A percentile compares a stretch with the other conserved stretches of the same genome.
Conservation (phyloP, 2,113 vertebrate genomes). For the Mustelus asterias region DNA sequence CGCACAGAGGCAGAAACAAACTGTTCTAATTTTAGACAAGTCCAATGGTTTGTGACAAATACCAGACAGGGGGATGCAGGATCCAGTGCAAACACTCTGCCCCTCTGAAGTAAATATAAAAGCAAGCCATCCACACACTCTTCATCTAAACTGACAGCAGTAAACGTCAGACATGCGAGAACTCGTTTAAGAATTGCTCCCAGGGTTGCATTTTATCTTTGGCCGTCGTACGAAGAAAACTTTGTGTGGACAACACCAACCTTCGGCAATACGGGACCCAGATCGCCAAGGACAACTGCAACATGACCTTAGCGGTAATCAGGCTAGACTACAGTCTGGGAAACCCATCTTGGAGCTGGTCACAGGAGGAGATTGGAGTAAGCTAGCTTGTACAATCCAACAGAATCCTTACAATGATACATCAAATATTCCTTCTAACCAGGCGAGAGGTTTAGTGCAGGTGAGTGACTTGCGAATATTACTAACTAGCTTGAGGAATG, state of each 20-base stretch:
- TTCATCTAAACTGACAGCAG: constrained; percentile 10
- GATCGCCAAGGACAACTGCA: neutral
- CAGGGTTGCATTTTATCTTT: neutral
- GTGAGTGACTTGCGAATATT: neutral
- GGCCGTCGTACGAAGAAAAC: neutral
- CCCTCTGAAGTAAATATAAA: neutral
- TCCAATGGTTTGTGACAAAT: neutral
- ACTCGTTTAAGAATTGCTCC: neutral
- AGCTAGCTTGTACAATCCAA: neutral
- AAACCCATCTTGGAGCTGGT: neutral
- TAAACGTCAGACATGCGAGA: neutral
- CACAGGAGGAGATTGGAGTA: neutral
- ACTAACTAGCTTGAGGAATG: neutral
- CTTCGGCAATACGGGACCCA: neutral
- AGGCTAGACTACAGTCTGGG: neutral
- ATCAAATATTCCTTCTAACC: neutral
- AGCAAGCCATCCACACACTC: neutral
- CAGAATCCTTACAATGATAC: neutral
- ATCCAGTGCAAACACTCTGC: neutral
- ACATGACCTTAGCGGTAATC: neutral
- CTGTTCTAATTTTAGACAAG: neutral
- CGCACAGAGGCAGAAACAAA: neutral
- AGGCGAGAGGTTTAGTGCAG: neutral
- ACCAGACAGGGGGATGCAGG: neutral
- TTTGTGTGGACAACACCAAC: neutral